phyloP scores from a whole-genome alignment of 2,797 vertebrate genomes.

The Eidolon dupreanum region DNA sequence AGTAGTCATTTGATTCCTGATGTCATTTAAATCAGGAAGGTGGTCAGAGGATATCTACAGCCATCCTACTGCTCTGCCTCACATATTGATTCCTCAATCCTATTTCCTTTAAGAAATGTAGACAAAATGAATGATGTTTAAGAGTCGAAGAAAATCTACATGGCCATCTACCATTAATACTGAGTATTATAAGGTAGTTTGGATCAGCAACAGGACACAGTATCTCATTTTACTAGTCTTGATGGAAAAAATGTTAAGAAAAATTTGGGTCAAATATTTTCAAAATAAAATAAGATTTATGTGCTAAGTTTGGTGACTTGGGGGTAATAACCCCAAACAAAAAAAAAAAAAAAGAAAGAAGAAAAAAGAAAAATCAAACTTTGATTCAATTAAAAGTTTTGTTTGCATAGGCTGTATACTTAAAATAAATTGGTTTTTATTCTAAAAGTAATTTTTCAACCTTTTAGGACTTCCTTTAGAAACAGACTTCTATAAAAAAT shows the following conservation, averaged over 20 bases:
- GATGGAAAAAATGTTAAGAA: conserved; percentile 13
- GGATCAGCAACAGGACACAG: not conserved
- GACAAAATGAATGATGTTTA: conserved; percentile 29
- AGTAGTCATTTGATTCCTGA: not conserved
- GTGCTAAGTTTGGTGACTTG: not conserved
- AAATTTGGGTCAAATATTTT: conserved; percentile 39
- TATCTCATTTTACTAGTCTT: conserved; percentile 37
- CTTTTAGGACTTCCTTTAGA: conserved; percentile 45
- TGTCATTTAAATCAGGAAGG: not conserved
- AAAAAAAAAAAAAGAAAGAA: not conserved
- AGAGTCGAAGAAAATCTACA: conserved; percentile 13
- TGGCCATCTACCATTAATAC: not conserved
- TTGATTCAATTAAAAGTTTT: conserved; percentile 50
- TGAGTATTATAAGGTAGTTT: not conserved
- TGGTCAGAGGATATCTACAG: not conserved
- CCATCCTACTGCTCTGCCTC: not conserved
- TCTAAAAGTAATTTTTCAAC: not conserved
- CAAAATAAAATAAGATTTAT: conserved; percentile 27
- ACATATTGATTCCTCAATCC: not conserved
- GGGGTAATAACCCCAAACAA: not conserved
- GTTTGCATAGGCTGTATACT: not conserved
- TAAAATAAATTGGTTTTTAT: conserved; percentile 31
- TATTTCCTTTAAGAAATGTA: conserved; percentile 2
- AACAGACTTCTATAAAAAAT: conserved; percentile 25
- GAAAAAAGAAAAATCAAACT: not conserved